Conservation (phyloP, 1,140 invertebrate species). For the Tigriopus japonicus region DNA sequence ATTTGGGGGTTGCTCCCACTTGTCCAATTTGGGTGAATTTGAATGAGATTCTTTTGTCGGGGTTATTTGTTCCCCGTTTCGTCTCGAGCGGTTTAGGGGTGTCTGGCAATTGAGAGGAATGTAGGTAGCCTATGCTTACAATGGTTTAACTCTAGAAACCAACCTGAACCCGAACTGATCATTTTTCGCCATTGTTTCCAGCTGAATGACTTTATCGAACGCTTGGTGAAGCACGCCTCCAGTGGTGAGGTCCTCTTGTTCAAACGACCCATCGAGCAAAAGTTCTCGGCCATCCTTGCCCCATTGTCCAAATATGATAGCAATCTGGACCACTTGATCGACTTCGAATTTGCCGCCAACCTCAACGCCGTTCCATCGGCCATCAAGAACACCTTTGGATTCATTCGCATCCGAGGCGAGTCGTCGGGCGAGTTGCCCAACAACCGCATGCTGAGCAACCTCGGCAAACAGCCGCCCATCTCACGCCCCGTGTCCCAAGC, state of each 20-base stretch:
- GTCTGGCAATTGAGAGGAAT: too few relatives aligned
- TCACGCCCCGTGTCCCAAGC: conserved; percentile 38
- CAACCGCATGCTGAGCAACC: conserved; percentile 22
- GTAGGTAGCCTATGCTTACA: too few relatives aligned
- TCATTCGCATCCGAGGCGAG: conserved; percentile 53
- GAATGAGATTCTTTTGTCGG: too few relatives aligned
- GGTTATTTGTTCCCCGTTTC: too few relatives aligned
- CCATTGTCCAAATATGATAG: conserved; percentile 67
- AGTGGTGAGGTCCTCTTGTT: conserved; percentile 78
- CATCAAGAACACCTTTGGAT: conserved; percentile 86
- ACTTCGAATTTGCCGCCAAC: conserved; percentile 89
- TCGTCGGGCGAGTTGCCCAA: conserved; percentile 31
- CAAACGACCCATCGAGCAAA: conserved; percentile 67
- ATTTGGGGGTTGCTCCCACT: too few relatives aligned
- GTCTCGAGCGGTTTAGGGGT: too few relatives aligned
- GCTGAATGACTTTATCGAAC: conserved; percentile 60
- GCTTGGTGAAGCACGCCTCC: conserved; percentile 67
- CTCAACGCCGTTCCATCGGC: conserved; percentile 86
- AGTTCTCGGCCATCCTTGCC: not conserved
- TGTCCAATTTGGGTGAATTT: too few relatives aligned
- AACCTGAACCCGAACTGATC: too few relatives aligned
- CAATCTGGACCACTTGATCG: conserved; percentile 38
- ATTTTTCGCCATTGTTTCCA: not conserved
- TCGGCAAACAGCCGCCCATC: conserved; percentile 61
- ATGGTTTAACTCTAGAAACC: too few relatives aligned